Conservation (phyloP, 2,888 invertebrate species). For the Papilio demoleus region DNA sequence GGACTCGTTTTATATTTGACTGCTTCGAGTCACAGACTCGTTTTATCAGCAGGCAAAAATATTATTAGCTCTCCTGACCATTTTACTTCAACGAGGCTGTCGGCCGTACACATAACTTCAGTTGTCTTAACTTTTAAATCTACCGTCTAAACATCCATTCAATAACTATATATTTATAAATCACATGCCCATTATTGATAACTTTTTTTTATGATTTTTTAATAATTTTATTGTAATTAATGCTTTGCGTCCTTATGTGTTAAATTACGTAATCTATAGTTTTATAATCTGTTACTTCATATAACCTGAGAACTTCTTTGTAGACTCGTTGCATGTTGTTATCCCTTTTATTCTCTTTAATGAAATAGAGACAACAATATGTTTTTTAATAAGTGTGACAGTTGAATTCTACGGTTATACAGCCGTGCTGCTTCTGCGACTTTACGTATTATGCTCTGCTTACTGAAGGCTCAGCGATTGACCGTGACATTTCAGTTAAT, state of each 20-base stretch:
- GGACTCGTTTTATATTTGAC: constrained; percentile 5
- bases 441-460: background rate
- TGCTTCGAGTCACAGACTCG: constrained; percentile 5
- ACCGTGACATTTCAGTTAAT: constrained; percentile 23
- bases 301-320: too few relatives aligned
- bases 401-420: too few relatives aligned
- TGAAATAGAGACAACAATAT: too few relatives aligned
- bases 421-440: constrained; percentile 33
- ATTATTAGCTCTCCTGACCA: constrained; percentile 11
- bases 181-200: background rate
- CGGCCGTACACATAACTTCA: background rate
- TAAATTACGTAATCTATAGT: constrained; percentile 13
- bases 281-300: background rate
- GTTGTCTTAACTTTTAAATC: background rate
- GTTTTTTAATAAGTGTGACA: too few relatives aligned
- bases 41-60: constrained; percentile 12
- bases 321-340: too few relatives aligned
- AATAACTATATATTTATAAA: background rate
- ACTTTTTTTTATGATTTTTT: background rate
- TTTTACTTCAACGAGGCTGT: constrained; percentile 3
- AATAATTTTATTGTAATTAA: background rate
- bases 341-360: too few relatives aligned
- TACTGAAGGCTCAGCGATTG: constrained; percentile 26
- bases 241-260: background rate
- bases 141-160: background rate